phyloP scores from a whole-genome alignment of 2,797 vertebrate genomes.

The Sebastes hubbsi region DNA sequence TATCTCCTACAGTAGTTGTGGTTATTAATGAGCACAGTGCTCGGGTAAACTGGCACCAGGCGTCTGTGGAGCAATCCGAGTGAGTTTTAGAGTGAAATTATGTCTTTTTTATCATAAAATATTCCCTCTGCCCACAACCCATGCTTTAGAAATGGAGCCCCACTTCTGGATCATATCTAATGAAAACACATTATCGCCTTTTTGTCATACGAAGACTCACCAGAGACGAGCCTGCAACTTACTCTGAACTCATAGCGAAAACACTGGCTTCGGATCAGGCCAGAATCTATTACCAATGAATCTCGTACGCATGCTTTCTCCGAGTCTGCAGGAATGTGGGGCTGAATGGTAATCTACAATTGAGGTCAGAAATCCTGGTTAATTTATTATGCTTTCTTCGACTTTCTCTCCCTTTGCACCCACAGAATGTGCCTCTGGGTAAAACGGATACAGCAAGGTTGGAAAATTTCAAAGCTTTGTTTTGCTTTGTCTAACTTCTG shows the following conservation, averaged over 20 bases:
- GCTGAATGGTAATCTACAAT: constrained; percentile 39
- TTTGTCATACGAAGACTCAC: constrained; percentile 14
- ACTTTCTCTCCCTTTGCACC: constrained; percentile 17
- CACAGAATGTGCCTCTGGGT: constrained; percentile 30
- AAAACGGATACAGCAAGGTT: constrained; percentile 1
- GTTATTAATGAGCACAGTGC: neutral
- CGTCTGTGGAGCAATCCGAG: neutral
- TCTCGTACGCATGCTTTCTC: constrained; percentile 35
- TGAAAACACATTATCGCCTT: constrained; percentile 27
- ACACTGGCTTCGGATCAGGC: constrained; percentile 14
- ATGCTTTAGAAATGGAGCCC: neutral
- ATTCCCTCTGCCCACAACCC: constrained; percentile 1
- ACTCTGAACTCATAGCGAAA: constrained; percentile 31
- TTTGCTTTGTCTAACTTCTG: neutral
- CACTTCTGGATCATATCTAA: constrained; percentile 10
- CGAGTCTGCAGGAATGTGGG: constrained; percentile 47
- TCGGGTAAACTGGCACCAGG: neutral
- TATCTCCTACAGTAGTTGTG: neutral
- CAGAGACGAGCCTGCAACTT: constrained; percentile 29
- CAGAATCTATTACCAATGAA: constrained; percentile 39
- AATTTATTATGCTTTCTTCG: constrained; percentile 20
- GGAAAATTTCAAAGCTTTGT: constrained; percentile 21
- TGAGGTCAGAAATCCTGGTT: constrained; percentile 39
- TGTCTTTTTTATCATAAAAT: constrained; percentile 3
- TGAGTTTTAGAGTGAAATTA: neutral